Evolutionary conservation across 2,113 vertebrate genomes (phyloP).

Genomic region (Sorex araneus): DNA sequence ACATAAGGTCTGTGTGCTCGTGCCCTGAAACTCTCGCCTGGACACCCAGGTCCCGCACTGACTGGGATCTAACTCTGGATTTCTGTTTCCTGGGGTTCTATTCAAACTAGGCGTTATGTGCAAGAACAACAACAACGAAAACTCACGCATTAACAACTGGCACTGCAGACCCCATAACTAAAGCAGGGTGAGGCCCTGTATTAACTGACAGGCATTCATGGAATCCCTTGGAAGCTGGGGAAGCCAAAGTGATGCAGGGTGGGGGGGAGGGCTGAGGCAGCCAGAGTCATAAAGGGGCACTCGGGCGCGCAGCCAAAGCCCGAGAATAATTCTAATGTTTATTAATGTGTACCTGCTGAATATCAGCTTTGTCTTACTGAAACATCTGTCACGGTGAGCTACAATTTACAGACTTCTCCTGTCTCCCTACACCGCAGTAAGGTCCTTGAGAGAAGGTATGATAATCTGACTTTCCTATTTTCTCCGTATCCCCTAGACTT

Average conservation of each 20-base stretch:
- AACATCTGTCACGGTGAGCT: neutral
- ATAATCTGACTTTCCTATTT: slow-evolving; percentile 16
- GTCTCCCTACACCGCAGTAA: neutral
- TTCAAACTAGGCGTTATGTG: neutral
- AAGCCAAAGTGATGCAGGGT: neutral
- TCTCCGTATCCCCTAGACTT: neutral
- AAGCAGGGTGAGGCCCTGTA: neutral
- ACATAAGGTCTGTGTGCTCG: no score
- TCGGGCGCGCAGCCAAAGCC: neutral
- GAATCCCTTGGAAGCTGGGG: neutral
- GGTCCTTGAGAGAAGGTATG: neutral
- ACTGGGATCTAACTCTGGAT: neutral
- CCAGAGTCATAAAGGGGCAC: neutral
- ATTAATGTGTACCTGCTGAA: neutral
- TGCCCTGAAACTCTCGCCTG: no score
- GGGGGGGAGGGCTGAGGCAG: neutral
- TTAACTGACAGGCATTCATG: neutral
- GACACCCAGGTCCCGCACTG: neutral
- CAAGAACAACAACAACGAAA: neutral
- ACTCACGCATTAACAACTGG: neutral
- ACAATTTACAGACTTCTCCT: neutral
- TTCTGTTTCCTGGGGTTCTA: no score
- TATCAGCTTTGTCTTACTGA: neutral
- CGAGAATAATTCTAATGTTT: neutral
- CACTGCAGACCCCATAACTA: neutral